phyloP scores from a whole-genome alignment of 2,113 vertebrate species.

The Leptobrachium ailaonicum region DNA sequence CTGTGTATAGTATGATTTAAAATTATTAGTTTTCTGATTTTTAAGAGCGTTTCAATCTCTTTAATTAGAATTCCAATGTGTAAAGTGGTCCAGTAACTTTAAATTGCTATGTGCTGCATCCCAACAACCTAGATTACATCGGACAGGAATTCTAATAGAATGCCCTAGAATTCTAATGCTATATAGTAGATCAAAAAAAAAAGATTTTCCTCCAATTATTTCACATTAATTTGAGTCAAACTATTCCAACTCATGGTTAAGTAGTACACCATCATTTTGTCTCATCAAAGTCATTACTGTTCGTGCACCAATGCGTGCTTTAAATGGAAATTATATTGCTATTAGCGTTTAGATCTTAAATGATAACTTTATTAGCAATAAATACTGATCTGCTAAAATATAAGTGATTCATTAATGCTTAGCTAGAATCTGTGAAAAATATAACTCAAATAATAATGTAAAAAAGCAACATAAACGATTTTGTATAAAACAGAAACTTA shows the following conservation, averaged over 20 bases:
- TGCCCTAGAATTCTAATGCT: slow-evolving; percentile 18
- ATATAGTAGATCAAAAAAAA: neutral
- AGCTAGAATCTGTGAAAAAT: no score
- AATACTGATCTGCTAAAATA: no score
- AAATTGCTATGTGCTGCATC: slow-evolving; percentile 57
- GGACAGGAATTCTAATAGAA: slow-evolving; percentile 51
- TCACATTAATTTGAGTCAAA: no score
- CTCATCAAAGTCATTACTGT: neutral
- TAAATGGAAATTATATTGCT: neutral
- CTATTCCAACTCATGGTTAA: no score
- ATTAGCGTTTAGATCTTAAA: no score
- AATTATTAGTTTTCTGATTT: slow-evolving; percentile 65
- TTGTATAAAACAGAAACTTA: no score
- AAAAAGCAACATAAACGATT: no score
- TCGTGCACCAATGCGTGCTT: neutral
- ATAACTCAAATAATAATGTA: no score
- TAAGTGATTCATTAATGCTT: no score
- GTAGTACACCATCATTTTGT: neutral
- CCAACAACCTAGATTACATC: slow-evolving; percentile 48
- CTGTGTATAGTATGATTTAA: slow-evolving; percentile 64
- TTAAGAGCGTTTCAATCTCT: slow-evolving; percentile 65
- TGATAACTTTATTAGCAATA: no score
- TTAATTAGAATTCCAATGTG: slow-evolving; percentile 66
- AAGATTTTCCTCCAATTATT: no score
- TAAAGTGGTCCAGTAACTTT: slow-evolving; percentile 61